phyloP scores from a whole-genome alignment of 2,797 vertebrate species.

The Ceryle rudis region DNA sequence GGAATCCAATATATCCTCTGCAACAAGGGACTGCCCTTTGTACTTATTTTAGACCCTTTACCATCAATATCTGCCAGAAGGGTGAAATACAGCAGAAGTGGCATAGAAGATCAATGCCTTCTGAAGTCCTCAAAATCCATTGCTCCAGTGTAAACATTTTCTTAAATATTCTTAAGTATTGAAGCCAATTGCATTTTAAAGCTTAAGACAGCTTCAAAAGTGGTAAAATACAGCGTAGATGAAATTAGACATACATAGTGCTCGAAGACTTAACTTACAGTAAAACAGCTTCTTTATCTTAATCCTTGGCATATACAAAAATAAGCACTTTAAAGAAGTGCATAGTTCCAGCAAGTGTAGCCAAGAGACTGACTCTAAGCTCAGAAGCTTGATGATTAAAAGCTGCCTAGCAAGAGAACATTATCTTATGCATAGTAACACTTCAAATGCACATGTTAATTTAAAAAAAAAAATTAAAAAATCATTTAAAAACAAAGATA shows the following conservation, averaged over 20 bases:
- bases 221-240: neutral
- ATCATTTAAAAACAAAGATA: neutral
- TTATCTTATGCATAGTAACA: neutral
- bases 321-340: neutral
- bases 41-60: conserved; percentile 27
- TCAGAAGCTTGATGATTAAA: conserved; percentile 1
- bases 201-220: neutral
- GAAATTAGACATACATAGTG: neutral
- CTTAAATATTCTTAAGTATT: neutral
- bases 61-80: neutral
- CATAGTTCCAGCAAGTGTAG: neutral
- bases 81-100: neutral
- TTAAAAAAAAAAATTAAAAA: neutral
- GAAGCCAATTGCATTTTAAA: neutral
- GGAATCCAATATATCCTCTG: neutral
- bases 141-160: neutral
- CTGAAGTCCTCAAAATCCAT: neutral
- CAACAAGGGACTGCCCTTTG: neutral
- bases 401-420: neutral
- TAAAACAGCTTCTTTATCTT: conserved; percentile 3
- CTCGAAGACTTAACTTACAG: conserved; percentile 25
- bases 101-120: neutral
- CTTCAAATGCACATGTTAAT: neutral
- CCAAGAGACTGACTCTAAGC: neutral
- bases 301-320: neutral